Evolutionary conservation across 1,140 invertebrate species (phyloP).

Genomic region (Tetranychus urticae): DNA sequence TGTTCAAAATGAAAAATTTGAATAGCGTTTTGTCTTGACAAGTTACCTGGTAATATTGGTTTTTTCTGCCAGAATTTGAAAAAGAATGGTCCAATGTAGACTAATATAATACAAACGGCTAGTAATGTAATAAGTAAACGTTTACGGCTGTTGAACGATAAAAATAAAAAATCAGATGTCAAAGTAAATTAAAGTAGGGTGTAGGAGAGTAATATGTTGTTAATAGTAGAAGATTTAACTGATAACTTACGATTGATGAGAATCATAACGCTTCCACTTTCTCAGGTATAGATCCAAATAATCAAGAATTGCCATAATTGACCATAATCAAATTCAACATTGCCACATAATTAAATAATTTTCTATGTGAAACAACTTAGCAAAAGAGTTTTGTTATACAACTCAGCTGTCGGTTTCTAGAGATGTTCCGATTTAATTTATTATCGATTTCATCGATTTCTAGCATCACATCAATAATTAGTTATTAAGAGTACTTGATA

Average conservation of each 20-base stretch:
- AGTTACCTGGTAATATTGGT: not conserved
- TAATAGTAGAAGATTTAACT: not conserved
- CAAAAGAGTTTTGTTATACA: too few relatives aligned
- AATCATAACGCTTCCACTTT: slow-evolving; percentile 3
- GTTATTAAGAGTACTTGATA: too few relatives aligned
- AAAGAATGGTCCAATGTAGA: not conserved
- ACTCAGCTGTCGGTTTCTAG: too few relatives aligned
- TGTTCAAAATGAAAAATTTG: not conserved
- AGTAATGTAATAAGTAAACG: not conserved
- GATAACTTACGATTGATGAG: slow-evolving; percentile 1
- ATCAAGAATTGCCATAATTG: slow-evolving; percentile 2
- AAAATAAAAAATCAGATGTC: not conserved
- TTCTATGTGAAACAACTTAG: too few relatives aligned
- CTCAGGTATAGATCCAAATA: slow-evolving; percentile 1
- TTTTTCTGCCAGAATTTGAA: not conserved
- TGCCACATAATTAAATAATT: too few relatives aligned
- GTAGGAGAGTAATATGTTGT: not conserved
- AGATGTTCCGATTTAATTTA: too few relatives aligned
- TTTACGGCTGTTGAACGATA: not conserved
- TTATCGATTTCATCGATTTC: too few relatives aligned
- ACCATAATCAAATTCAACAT: too few relatives aligned
- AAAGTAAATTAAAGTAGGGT: too few relatives aligned
- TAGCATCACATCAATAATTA: too few relatives aligned
- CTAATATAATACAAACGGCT: not conserved
- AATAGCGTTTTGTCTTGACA: not conserved